Evolutionary conservation across 2,113 vertebrate species (phyloP), one percentile per base, ranked within the genome.

Genomic region (Opisthocomus hoazin): DNA sequence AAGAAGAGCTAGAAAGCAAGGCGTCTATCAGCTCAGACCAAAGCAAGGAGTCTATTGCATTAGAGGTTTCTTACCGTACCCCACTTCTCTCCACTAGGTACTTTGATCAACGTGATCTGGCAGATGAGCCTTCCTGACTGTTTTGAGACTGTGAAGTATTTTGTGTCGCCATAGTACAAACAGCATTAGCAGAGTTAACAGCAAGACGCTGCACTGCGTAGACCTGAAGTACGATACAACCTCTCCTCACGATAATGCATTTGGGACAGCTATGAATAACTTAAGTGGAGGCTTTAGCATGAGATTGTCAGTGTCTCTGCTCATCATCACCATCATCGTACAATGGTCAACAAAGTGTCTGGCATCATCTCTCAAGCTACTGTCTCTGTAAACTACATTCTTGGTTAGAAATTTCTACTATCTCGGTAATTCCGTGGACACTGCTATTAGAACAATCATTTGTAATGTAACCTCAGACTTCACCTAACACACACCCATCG

Each of bases 91-190:
- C 66, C 66, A 84, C 90, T 84, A 99, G 99, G 96, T 99, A 99
- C 98, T 99, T 99, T 53, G 99, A 99, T 94, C 99, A 99, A 63
- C 98, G 97, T 88, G 99, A 99, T 93, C 97, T 99, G 96, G 99
- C 99, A 75, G 99, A 99, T 34, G 98, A 98, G 57, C 98, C 98
- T 79, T 96, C 97, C 39, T 98, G 97, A 64, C 50, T 81, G 24
- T 58, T 54, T 17, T 34, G 57, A 51, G 53, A 61, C 18, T 22
- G 58, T 32, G 5, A n/a, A 37, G n/a, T 50, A 60, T 58, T 85
- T 89, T 65, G 23, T 4, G 0, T 79, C 56, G 65, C 26, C n/a
- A 9, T 8, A 26, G 46, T 41, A 71, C 39, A 36, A 87, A 64
- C 30, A 78, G 48, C 27, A 46, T 71, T 82, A 29, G 9, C 46